Percentiles rank a stretch among this genome's conserved stretches.
These are phyloP conservation scores for Zaprionus camerounensis DNA, from an alignment of 1,140 invertebrate genomes.

Conservation along the genomic window DNA sequence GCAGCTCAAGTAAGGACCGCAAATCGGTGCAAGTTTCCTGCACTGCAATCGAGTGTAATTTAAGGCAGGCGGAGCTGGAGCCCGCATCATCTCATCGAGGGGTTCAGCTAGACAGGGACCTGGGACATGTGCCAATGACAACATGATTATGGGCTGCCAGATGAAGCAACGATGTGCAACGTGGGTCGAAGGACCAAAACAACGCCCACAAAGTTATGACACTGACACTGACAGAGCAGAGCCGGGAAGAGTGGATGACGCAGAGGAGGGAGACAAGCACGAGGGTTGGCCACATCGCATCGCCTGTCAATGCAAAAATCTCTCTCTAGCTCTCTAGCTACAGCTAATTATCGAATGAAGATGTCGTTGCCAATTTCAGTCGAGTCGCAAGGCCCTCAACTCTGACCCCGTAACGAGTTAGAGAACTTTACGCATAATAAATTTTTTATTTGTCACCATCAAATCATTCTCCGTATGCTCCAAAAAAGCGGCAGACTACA, in stretches of 20 bases:
- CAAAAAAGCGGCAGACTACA: conserved; percentile 23
- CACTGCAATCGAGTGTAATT: conserved; percentile 29
- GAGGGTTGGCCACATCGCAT: conserved; percentile 37
- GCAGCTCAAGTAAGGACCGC: conserved; percentile 14
- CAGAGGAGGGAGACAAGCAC: not conserved
- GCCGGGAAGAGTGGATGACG: not conserved
- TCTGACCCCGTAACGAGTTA: conserved; percentile 47
- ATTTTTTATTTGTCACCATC: conserved; percentile 76
- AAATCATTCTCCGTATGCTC: conserved; percentile 55
- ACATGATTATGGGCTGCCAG: conserved; percentile 71
- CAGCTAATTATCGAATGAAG: conserved; percentile 57
- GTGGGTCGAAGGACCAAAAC: conserved; percentile 3
- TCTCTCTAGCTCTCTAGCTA: not conserved
- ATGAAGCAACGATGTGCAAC: conserved; percentile 40
- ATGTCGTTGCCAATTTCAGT: conserved; percentile 68
- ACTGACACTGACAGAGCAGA: conserved; percentile 64
- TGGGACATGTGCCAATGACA: conserved; percentile 67
- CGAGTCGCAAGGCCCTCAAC: conserved; percentile 2
- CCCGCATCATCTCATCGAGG: conserved; percentile 17
- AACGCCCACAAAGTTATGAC: conserved; percentile 78
- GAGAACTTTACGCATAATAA: conserved; percentile 73
- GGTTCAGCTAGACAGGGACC: conserved; percentile 33
- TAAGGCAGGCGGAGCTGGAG: not conserved
- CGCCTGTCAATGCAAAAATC: conserved; percentile 44
- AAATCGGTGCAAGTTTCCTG: conserved; percentile 36